Evolutionary conservation across 2,797 vertebrate species (phyloP).

Genomic region (Phataginus tricuspis): DNA sequence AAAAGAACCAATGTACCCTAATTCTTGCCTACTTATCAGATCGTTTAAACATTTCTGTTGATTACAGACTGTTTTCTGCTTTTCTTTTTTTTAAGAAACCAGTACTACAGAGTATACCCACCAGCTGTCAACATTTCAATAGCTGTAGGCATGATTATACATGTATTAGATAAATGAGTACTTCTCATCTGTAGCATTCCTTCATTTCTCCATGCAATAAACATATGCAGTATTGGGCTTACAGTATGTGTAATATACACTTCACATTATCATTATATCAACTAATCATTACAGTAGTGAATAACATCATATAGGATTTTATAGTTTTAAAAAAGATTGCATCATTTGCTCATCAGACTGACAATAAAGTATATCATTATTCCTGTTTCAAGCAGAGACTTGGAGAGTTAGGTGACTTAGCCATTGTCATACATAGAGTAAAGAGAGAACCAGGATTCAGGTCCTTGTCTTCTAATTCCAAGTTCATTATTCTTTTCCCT

Average conservation of each 20-base stretch:
- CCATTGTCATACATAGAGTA: not conserved
- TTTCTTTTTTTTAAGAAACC: not conserved
- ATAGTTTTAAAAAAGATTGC: not conserved
- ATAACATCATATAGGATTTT: not conserved
- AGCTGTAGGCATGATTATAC: not conserved
- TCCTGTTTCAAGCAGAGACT: not conserved
- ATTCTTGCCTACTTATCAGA: not conserved
- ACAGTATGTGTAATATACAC: not conserved
- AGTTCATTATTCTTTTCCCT: not conserved
- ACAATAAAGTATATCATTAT: not conserved
- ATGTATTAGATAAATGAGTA: not conserved
- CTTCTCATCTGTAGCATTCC: not conserved
- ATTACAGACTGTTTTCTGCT: not conserved
- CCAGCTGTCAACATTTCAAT: conserved; percentile 29
- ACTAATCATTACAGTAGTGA: not conserved
- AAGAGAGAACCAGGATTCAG: not conserved
- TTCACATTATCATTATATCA: not conserved
- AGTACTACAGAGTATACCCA: not conserved
- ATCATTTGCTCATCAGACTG: not conserved
- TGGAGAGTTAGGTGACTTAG: not conserved
- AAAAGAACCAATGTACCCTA: not conserved
- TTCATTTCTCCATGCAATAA: not conserved
- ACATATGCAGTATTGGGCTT: not conserved
- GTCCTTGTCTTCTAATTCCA: not conserved
- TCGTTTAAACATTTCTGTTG: not conserved